Percentiles rank a stretch among this genome's conserved stretches.
Conservation (phyloP, 2,797 vertebrate species). For the Sternotherus odoratus region DNA sequence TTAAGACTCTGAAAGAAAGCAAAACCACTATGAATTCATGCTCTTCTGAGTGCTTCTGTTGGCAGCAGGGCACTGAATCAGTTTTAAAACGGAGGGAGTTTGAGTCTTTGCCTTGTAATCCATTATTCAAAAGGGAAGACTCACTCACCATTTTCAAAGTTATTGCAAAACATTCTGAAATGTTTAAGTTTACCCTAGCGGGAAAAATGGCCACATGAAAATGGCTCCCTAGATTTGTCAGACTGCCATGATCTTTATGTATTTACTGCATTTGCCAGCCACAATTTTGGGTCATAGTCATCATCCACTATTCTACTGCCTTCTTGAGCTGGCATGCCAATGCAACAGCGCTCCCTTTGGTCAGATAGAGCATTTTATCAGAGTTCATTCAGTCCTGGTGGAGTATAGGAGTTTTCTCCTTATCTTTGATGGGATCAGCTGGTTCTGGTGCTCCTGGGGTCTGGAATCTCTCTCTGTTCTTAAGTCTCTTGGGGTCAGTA, state of each 20-base stretch:
- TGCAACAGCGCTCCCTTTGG: not conserved
- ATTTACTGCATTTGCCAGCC: constrained; percentile 38
- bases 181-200: constrained; percentile 58
- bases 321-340: not conserved
- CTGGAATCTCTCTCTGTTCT: not conserved
- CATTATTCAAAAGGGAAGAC: constrained; percentile 70
- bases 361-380: not conserved
- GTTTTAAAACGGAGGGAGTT: constrained; percentile 64
- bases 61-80: constrained; percentile 53
- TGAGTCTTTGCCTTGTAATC: constrained; percentile 67
- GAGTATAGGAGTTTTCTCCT: not conserved
- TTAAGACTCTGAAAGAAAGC: not conserved
- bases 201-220: constrained; percentile 61
- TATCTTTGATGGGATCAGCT: not conserved
- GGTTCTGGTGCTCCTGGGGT: not conserved
- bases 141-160: constrained; percentile 62
- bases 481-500: not conserved
- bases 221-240: constrained; percentile 48
- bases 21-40: constrained; percentile 51
- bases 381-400: not conserved
- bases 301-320: not conserved
- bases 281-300: not conserved
- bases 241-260: constrained; percentile 54
- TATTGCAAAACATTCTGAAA: constrained; percentile 69
- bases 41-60: constrained; percentile 42